phyloP scores from a whole-genome alignment of 1,140 invertebrate genomes.

The Zaprionus gabonicus region DNA sequence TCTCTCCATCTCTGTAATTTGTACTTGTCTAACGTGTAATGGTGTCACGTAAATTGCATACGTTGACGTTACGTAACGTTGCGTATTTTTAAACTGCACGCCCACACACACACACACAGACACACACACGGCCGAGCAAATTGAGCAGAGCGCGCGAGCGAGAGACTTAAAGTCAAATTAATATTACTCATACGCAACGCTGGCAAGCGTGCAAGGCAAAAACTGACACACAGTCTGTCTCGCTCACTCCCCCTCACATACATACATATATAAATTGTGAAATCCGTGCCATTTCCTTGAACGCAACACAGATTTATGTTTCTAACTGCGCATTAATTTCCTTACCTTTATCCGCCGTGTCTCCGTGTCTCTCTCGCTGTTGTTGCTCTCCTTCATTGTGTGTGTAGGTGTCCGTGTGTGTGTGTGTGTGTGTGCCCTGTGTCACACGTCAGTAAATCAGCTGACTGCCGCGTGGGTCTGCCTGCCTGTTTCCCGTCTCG shows the following conservation, averaged over 20 bases:
- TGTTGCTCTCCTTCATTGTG: not conserved
- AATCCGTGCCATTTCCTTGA: conserved; percentile 68
- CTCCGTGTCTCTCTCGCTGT: conserved; percentile 15
- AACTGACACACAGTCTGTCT: conserved; percentile 28
- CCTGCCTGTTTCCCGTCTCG: conserved; percentile 50
- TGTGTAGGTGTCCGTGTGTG: conserved; percentile 21
- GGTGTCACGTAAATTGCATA: conserved; percentile 84
- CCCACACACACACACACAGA: conserved; percentile 21
- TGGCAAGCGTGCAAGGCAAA: conserved; percentile 3
- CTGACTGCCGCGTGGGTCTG: conserved; percentile 30
- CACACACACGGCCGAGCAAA: conserved; percentile 29
- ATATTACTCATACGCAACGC: conserved; percentile 77
- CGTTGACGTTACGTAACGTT: conserved; percentile 75
- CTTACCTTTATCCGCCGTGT: conserved; percentile 71
- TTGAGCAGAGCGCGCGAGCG: conserved; percentile 36
- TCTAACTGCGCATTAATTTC: conserved; percentile 83
- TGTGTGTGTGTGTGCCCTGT: conserved; percentile 44
- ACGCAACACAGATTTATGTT: conserved; percentile 75
- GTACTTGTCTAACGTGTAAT: conserved; percentile 83
- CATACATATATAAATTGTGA: conserved; percentile 72
- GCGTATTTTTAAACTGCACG: conserved; percentile 67
- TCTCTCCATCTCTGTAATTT: conserved; percentile 66
- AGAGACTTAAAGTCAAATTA: conserved; percentile 76
- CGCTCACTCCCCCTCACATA: conserved; percentile 8
- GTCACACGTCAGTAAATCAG: conserved; percentile 80